Conservation (phyloP, 1,140 invertebrate genomes). For the Oryzaephilus surinamensis region DNA sequence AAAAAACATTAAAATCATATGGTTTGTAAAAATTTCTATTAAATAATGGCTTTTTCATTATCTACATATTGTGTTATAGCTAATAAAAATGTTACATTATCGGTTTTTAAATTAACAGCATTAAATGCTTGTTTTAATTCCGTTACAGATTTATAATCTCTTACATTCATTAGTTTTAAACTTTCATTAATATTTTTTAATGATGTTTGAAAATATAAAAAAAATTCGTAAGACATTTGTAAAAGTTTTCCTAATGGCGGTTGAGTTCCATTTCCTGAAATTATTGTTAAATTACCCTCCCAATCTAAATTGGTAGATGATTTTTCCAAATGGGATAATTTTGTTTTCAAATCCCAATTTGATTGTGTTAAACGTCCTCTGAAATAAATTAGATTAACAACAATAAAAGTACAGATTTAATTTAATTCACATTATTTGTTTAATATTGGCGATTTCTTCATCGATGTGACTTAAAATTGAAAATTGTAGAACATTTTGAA, state of each 20-base stretch:
- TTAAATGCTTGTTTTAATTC: too few relatives aligned
- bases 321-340: slow-evolving; percentile 22
- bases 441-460: slow-evolving; percentile 16
- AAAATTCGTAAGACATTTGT: slow-evolving; percentile 21
- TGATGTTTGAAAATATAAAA: slow-evolving; percentile 17
- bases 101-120: too few relatives aligned
- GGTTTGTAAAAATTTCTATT: slow-evolving; percentile 3
- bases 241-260: slow-evolving; percentile 23
- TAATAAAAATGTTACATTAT: slow-evolving; percentile 15
- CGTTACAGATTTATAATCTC: slow-evolving; percentile 20
- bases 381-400: too few relatives aligned
- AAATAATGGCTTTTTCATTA: slow-evolving; percentile 17
- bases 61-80: slow-evolving; percentile 29
- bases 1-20: too few relatives aligned
- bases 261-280: slow-evolving; percentile 24
- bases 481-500: slow-evolving; percentile 15
- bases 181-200: slow-evolving; percentile 19
- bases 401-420: too few relatives aligned
- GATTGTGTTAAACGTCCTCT: too few relatives aligned
- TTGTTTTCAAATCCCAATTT: slow-evolving; percentile 27
- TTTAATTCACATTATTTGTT: slow-evolving; percentile 15
- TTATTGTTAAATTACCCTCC: slow-evolving; percentile 16
- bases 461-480: slow-evolving; percentile 13
- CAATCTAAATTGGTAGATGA: slow-evolving; percentile 26
- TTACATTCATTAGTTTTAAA: slow-evolving; percentile 16